Evolutionary conservation across 2,797 vertebrate genomes (phyloP).

Genomic region (Tokudaia tokunoshimensis): DNA sequence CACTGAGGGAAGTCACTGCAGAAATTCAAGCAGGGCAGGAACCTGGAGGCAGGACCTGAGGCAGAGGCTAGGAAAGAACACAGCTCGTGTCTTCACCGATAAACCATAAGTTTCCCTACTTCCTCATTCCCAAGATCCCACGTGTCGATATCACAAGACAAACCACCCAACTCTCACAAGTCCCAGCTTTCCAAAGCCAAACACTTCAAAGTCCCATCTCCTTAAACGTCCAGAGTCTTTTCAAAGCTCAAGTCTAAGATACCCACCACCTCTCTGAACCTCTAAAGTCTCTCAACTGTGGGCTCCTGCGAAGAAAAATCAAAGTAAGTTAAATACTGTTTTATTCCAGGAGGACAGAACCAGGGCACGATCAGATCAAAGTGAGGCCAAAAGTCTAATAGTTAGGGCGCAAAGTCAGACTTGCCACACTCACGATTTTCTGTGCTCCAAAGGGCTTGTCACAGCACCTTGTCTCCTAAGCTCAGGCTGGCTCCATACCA

Average conservation of each 20-base stretch:
- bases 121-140: background rate
- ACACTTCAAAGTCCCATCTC: background rate
- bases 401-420: too few relatives aligned
- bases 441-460: background rate
- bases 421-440: background rate
- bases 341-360: too few relatives aligned
- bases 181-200: background rate
- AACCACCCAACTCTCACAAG: background rate
- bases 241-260: background rate
- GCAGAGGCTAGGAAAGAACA: background rate
- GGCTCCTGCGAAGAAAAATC: background rate
- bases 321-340: background rate
- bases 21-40: background rate
- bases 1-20: background rate
- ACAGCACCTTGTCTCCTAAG: background rate
- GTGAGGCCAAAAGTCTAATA: background rate
- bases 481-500: background rate
- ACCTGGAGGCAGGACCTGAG: background rate
- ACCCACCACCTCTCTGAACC: background rate
- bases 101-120: background rate
- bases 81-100: background rate
- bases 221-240: background rate
- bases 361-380: background rate
- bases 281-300: background rate
- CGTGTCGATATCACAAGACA: too few relatives aligned